Percentiles rank a stretch among this genome's conserved stretches.
Evolutionary conservation across 2,797 vertebrate species (phyloP).

Genomic region (Pampus argenteus): DNA sequence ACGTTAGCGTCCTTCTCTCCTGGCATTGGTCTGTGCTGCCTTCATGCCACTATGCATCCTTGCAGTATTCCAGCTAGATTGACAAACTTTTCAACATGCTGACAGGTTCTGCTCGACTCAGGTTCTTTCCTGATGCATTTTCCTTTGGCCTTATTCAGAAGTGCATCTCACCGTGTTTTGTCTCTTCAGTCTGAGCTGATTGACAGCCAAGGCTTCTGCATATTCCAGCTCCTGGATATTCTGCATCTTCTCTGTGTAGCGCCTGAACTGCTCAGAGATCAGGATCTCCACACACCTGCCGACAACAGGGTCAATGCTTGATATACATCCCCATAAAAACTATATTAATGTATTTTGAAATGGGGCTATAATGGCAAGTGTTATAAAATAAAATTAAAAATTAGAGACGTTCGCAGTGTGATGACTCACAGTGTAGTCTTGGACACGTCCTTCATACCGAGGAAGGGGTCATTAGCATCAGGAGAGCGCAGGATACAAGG

Average conservation of each 20-base stretch:
- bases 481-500: constrained; percentile 94
- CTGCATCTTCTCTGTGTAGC: constrained; percentile 95
- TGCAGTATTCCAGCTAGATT: background rate
- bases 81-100: background rate
- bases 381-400: background rate
- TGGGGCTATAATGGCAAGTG: background rate
- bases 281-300: constrained; percentile 95
- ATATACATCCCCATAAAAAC: background rate
- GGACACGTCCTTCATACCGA: constrained; percentile 94
- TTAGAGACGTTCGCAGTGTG: background rate
- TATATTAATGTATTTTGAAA: background rate
- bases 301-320: constrained; percentile 15
- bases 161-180: constrained; percentile 88
- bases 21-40: background rate
- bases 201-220: constrained; percentile 90
- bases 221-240: constrained; percentile 94
- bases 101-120: background rate
- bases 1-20: background rate
- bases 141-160: background rate
- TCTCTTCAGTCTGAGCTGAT: constrained; percentile 88
- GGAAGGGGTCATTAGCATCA: constrained; percentile 89
- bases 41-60: background rate
- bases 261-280: constrained; percentile 93
- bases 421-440: constrained; percentile 93
- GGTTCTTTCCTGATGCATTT: background rate